Evolutionary conservation across 2,888 invertebrate genomes (phyloP).

Genomic region (Lithophane semibrunnea): DNA sequence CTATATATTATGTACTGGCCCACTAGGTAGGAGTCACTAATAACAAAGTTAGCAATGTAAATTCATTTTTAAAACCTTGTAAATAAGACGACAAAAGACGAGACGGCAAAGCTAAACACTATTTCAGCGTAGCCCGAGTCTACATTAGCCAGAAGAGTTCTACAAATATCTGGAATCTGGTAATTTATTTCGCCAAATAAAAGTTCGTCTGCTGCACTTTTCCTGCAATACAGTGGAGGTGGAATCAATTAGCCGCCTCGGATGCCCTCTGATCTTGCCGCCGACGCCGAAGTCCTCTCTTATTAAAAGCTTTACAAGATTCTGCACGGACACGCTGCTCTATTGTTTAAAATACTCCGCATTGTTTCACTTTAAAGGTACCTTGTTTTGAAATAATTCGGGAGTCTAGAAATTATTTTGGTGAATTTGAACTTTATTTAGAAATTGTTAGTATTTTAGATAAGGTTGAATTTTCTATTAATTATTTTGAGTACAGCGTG

Average conservation of each 20-base stretch:
- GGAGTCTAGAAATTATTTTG: constrained; percentile 18
- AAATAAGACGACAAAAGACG: too few species aligned
- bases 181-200: neutral
- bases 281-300: constrained; percentile 4
- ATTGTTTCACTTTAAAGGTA: constrained; percentile 27
- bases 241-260: constrained; percentile 26
- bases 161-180: too few species aligned
- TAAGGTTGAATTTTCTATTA: neutral
- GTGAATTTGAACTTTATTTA: constrained; percentile 8
- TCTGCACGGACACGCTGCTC: constrained; percentile 8
- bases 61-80: too few species aligned
- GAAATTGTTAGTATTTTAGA: neutral
- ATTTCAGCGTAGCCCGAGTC: too few species aligned
- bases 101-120: too few species aligned
- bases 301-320: constrained; percentile 42
- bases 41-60: too few species aligned
- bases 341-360: constrained; percentile 23
- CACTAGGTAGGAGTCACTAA: too few species aligned
- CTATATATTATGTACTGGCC: too few species aligned
- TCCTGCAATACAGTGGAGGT: constrained; percentile 6
- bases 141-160: too few species aligned
- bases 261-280: constrained; percentile 24
- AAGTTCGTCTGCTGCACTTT: constrained; percentile 15
- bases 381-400: constrained; percentile 16
- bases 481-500: neutral